A percentile compares a stretch with the other conserved stretches of the same genome.
These are phyloP conservation scores for Candoia aspera DNA, from an alignment of 2,113 vertebrate species.

Conservation along the genomic window DNA sequence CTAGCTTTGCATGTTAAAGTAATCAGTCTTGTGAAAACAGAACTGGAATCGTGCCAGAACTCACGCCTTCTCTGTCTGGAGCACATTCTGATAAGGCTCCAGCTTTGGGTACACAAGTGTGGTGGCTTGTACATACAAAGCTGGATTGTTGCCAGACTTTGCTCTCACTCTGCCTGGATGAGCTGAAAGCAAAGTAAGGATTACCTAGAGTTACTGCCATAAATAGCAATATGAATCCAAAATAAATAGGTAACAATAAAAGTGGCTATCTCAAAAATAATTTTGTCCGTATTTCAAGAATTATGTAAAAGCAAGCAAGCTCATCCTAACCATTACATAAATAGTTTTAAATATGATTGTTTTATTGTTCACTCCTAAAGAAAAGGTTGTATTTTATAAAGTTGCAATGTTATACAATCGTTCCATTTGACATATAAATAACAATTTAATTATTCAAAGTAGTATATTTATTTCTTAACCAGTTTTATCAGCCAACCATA, in stretches of 20 bases:
- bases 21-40: background rate
- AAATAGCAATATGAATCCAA: background rate
- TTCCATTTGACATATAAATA: background rate
- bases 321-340: background rate
- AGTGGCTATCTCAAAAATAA: background rate
- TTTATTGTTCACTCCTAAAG: background rate
- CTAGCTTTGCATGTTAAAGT: background rate
- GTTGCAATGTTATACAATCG: background rate
- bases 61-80: background rate
- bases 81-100: background rate
- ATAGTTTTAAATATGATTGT: background rate
- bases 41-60: background rate
- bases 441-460: background rate
- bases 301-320: background rate
- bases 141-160: background rate
- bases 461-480: background rate
- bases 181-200: background rate
- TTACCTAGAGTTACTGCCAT: background rate
- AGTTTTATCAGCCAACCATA: background rate
- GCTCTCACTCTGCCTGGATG: background rate
- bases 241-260: background rate
- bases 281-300: background rate
- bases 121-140: background rate
- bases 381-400: background rate
- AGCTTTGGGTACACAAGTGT: background rate